phyloP scores from a whole-genome alignment of 2,888 invertebrate genomes.

The Allygus modestus region DNA sequence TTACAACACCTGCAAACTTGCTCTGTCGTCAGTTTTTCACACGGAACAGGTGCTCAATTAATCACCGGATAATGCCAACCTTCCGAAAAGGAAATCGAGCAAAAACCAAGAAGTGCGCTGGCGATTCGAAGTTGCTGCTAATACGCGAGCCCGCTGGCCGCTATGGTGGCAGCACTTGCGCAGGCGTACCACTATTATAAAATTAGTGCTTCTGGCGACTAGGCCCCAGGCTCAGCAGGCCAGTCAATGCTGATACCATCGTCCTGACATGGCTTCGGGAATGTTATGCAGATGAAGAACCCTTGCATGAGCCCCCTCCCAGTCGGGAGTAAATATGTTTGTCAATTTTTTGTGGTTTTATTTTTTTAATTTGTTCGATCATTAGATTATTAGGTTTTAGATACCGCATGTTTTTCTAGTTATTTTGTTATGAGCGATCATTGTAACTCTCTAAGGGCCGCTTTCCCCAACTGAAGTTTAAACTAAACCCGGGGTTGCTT shows the following conservation, averaged over 20 bases:
- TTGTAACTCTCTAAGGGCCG: too few species aligned
- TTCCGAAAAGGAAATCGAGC: not conserved
- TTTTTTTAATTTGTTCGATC: too few species aligned
- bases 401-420: too few species aligned
- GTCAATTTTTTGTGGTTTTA: too few species aligned
- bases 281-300: not conserved
- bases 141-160: not conserved
- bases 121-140: not conserved
- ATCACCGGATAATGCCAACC: conserved; percentile 10
- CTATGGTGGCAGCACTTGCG: not conserved
- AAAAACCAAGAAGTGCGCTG: not conserved
- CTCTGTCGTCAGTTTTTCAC: not conserved
- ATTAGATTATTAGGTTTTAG: too few species aligned
- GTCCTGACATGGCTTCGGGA: not conserved
- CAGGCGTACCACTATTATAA: conserved; percentile 10
- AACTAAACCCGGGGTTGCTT: too few species aligned
- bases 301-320: too few species aligned
- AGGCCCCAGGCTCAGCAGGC: not conserved
- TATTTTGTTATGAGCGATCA: too few species aligned
- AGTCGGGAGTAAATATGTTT: too few species aligned
- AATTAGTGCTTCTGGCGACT: not conserved
- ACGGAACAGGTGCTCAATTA: not conserved
- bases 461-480: too few species aligned
- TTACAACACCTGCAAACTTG: conserved; percentile 8
- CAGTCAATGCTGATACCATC: not conserved